Percentiles rank a stretch among this genome's conserved stretches.
These are phyloP conservation scores for Ariolimax columbianus DNA, from an alignment of 2,888 invertebrate species.

Conservation along the genomic window DNA sequence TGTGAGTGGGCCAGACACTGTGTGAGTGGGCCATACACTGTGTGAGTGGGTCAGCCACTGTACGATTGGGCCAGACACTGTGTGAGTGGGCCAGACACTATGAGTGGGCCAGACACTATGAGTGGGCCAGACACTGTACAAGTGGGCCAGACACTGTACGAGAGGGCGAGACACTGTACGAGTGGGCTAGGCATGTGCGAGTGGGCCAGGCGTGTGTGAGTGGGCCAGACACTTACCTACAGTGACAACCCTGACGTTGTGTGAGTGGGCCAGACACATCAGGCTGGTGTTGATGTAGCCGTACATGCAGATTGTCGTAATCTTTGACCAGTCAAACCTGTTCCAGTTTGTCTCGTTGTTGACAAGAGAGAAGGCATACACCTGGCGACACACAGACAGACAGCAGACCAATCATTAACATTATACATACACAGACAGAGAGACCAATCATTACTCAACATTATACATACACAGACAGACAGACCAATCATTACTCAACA, in stretches of 20 bases:
- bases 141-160: conserved; percentile 70
- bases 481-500: no score
- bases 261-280: conserved; percentile 76
- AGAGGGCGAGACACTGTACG: conserved; percentile 70
- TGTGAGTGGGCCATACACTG: no score
- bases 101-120: not conserved
- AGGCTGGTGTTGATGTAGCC: conserved; percentile 74
- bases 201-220: conserved; percentile 70
- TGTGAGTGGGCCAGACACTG: no score
- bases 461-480: no score
- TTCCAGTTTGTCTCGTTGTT: conserved; percentile 64
- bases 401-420: not conserved
- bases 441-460: no score
- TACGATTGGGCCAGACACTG: no score
- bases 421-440: no score
- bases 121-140: not conserved
- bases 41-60: no score
- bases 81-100: no score
- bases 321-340: conserved; percentile 77
- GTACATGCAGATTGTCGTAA: conserved; percentile 76
- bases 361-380: not conserved
- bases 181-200: not conserved
- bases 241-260: conserved; percentile 69
- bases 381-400: not conserved
- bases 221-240: conserved; percentile 68